Evolutionary conservation across 2,113 vertebrate species (phyloP).

Genomic region (Poeciliopsis turrubarensis): DNA sequence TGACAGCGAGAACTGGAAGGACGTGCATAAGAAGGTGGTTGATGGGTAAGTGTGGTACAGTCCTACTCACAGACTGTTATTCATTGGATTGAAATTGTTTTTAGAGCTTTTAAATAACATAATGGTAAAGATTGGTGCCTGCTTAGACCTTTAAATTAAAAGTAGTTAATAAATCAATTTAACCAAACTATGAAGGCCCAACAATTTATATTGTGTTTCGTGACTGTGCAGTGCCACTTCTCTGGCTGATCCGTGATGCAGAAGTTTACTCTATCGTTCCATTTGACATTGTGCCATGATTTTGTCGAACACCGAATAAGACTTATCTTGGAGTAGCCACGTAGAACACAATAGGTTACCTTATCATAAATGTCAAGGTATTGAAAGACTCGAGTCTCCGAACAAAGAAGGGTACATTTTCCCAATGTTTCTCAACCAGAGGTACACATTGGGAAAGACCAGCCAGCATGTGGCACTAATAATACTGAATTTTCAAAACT

Average conservation of each 20-base stretch:
- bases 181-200: background rate
- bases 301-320: background rate
- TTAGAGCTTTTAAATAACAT: no score
- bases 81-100: background rate
- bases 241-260: background rate
- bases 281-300: background rate
- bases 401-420: background rate
- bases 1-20: constrained; percentile 93
- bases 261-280: background rate
- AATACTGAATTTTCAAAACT: background rate
- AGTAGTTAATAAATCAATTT: background rate
- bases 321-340: constrained; percentile 15
- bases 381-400: background rate
- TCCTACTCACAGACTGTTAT: background rate
- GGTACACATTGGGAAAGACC: background rate
- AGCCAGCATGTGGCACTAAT: no score
- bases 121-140: no score
- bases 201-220: no score
- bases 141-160: background rate
- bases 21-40: constrained; percentile 93
- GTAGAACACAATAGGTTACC: constrained; percentile 7
- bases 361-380: constrained; percentile 18
- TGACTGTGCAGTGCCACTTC: background rate
- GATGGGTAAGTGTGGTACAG: constrained; percentile 84
- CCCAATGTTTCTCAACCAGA: background rate